Conservation (phyloP, 2,113 vertebrate genomes). For the Nesogale talazaci region DNA sequence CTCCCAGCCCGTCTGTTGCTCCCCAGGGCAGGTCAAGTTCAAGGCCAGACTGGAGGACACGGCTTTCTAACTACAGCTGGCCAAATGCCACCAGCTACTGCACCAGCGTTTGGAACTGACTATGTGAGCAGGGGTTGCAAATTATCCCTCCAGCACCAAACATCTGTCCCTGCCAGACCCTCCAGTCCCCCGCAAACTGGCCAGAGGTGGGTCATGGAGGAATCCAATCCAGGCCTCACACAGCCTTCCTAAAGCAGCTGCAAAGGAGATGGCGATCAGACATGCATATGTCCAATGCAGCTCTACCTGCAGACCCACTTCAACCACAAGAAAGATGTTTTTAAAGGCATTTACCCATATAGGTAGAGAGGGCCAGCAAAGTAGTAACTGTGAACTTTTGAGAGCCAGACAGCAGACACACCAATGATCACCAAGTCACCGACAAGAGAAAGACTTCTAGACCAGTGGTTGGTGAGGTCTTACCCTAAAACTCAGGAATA, state of each 20-base stretch:
- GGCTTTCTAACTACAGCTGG: not conserved
- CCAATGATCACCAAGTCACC: rapidly evolving
- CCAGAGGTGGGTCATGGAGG: not conserved
- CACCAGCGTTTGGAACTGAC: not conserved
- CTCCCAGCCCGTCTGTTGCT: not conserved
- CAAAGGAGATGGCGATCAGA: not conserved
- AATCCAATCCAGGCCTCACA: not conserved
- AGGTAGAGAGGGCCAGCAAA: not conserved
- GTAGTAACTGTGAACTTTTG: not conserved
- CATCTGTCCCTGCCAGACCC: not conserved
- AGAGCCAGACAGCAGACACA: not conserved
- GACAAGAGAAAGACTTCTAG: not conserved
- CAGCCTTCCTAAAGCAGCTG: not conserved
- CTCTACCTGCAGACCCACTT: no score
- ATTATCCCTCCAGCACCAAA: not conserved
- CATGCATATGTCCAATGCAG: not conserved
- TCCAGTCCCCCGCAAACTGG: not conserved
- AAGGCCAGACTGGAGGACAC: not conserved
- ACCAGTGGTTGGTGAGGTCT: not conserved
- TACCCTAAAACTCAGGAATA: not conserved
- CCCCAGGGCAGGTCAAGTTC: not conserved
- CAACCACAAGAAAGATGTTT: not conserved
- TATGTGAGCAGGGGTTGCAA: not conserved
- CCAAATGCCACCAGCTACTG: not conserved
- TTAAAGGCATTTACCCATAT: no score